A percentile compares a stretch with the other conserved stretches of the same genome.
phyloP scores from a whole-genome alignment of 2,113 vertebrate genomes.

The Taxidea taxus region DNA sequence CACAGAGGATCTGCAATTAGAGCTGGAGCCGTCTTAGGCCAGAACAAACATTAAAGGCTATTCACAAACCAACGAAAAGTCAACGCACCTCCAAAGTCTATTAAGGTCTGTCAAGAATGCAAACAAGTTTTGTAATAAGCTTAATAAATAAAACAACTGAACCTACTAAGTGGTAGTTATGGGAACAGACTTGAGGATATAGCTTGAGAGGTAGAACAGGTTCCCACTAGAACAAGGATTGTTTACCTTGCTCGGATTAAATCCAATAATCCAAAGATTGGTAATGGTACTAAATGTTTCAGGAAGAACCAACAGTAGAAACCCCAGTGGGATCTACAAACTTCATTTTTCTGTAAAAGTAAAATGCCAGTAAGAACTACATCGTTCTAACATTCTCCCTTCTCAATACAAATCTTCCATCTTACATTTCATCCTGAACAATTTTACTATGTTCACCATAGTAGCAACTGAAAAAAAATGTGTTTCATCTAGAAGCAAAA shows the following conservation, averaged over 20 bases:
- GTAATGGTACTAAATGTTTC: background rate
- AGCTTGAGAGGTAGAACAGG: background rate
- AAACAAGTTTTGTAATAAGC: constrained; percentile 18
- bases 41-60: constrained; percentile 1
- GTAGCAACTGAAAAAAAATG: constrained; percentile 58
- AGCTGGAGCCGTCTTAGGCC: background rate
- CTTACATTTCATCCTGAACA: constrained; percentile 52
- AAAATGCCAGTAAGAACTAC: background rate
- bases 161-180: background rate
- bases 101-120: background rate
- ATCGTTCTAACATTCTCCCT: background rate
- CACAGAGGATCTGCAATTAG: background rate
- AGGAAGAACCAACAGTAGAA: background rate
- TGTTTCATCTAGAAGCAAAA: constrained; percentile 68
- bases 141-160: constrained; percentile 33
- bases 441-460: constrained; percentile 64
- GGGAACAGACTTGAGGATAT: background rate
- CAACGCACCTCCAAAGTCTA: background rate
- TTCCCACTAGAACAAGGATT: background rate
- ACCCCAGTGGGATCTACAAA: background rate
- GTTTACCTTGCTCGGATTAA: background rate
- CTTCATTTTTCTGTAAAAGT: background rate
- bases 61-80: background rate
- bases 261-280: background rate
- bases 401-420: constrained; percentile 17